Evolutionary conservation across 2,113 vertebrate genomes (phyloP).

Genomic region (Tupaia tana): DNA sequence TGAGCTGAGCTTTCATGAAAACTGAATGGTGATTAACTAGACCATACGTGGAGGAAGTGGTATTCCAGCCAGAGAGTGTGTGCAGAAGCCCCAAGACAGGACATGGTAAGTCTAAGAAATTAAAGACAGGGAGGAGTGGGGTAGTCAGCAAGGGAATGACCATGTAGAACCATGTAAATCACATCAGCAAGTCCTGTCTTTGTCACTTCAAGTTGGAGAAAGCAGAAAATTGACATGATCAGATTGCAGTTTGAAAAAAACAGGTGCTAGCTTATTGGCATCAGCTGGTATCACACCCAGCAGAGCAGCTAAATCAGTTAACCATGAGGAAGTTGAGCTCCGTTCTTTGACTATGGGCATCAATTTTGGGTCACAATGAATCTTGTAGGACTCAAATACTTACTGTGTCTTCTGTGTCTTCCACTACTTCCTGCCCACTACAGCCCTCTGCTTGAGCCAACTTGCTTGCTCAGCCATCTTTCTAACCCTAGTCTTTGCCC

Average conservation of each 20-base stretch:
- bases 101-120: not conserved
- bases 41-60: not conserved
- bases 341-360: not conserved
- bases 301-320: not conserved
- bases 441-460: not conserved
- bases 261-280: not conserved
- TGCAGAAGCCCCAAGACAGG: not conserved
- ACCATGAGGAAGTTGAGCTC: not conserved
- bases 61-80: not conserved
- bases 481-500: not conserved
- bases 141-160: not conserved
- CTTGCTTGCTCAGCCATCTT: not conserved
- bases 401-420: not conserved
- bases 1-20: conserved; percentile 12
- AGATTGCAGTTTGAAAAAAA: not conserved
- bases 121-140: not conserved
- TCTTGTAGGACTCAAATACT: not conserved
- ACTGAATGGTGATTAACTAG: not conserved
- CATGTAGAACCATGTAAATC: not conserved
- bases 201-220: not conserved
- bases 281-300: not conserved
- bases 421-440: not conserved
- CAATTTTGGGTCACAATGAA: not conserved
- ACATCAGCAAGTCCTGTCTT: not conserved
- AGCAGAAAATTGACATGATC: not conserved